phyloP scores from a whole-genome alignment of 2,888 invertebrate genomes.

The Sialis fuliginosa region DNA sequence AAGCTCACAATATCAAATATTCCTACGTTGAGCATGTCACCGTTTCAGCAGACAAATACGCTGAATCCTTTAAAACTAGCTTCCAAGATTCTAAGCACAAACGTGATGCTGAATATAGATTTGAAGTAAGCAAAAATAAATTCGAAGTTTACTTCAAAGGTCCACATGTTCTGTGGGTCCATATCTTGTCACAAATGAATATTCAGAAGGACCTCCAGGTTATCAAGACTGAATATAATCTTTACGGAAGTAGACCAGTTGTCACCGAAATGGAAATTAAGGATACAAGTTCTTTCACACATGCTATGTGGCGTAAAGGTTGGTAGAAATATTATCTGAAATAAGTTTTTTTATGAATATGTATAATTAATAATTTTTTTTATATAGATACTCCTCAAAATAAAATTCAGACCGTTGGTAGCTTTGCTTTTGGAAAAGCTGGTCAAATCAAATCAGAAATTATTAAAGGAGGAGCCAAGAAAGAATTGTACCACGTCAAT shows the following conservation, averaged over 20 bases:
- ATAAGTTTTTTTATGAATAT: not conserved
- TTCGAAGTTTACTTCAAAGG: constrained; percentile 16
- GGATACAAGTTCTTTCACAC: constrained; percentile 37
- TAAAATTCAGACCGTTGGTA: constrained; percentile 34
- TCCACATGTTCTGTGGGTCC: constrained; percentile 34
- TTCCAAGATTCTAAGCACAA: constrained; percentile 24
- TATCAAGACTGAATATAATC: constrained; percentile 28
- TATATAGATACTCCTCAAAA: constrained; percentile 25
- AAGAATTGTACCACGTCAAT: constrained; percentile 36
- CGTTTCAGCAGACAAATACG: constrained; percentile 18
- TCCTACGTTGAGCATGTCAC: not conserved
- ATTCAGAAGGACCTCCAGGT: constrained; percentile 32
- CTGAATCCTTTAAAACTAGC: constrained; percentile 16
- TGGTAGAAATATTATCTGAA: not conserved
- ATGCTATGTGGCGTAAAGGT: constrained; percentile 34
- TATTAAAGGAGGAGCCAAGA: constrained; percentile 32
- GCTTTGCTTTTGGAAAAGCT: constrained; percentile 39
- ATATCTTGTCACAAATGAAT: constrained; percentile 28
- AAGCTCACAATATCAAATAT: constrained; percentile 21
- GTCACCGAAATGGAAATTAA: constrained; percentile 30
- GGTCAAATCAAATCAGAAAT: constrained; percentile 39
- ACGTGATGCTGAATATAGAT: constrained; percentile 15
- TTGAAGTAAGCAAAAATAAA: constrained; percentile 12
- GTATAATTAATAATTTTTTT: constrained; percentile 1
- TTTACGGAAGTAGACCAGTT: constrained; percentile 33